Evolutionary conservation across 2,888 invertebrate genomes (phyloP).

Genomic region (Andrena praecox): DNA sequence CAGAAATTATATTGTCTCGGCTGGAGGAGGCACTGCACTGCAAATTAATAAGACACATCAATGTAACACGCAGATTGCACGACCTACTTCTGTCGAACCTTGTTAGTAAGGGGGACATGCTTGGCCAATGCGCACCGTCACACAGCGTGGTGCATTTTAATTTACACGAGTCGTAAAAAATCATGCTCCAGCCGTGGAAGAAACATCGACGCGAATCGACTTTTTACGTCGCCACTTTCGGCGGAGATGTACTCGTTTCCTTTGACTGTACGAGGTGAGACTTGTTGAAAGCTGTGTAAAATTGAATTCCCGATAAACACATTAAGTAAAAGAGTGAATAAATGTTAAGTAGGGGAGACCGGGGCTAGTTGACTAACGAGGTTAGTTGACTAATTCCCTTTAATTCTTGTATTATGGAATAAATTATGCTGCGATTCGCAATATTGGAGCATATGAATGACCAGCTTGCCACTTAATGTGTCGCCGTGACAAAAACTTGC

Average conservation of each 20-base stretch:
- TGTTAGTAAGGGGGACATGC: slow-evolving; percentile 51
- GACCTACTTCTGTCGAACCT: slow-evolving; percentile 50
- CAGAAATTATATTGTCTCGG: not conserved
- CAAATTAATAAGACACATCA: slow-evolving; percentile 48
- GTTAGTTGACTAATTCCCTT: too few species aligned
- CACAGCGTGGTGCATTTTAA: slow-evolving; percentile 38
- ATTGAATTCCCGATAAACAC: too few species aligned
- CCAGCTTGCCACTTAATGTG: too few species aligned
- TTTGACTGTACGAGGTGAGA: not conserved
- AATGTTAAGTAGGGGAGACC: too few species aligned
- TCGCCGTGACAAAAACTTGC: too few species aligned
- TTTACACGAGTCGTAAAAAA: slow-evolving; percentile 28
- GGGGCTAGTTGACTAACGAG: too few species aligned
- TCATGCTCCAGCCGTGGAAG: not conserved
- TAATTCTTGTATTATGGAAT: too few species aligned
- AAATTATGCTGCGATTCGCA: too few species aligned
- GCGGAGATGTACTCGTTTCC: not conserved
- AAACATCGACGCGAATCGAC: not conserved
- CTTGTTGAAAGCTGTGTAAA: not conserved
- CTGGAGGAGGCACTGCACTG: not conserved
- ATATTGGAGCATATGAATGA: too few species aligned
- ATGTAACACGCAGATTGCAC: slow-evolving; percentile 33
- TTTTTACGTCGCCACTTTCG: not conserved
- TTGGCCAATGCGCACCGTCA: slow-evolving; percentile 33
- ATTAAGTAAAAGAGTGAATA: too few species aligned